Base-by-base conservation (phyloP, 2,888 invertebrate species). In the Hypomecis atomaria region DNA sequence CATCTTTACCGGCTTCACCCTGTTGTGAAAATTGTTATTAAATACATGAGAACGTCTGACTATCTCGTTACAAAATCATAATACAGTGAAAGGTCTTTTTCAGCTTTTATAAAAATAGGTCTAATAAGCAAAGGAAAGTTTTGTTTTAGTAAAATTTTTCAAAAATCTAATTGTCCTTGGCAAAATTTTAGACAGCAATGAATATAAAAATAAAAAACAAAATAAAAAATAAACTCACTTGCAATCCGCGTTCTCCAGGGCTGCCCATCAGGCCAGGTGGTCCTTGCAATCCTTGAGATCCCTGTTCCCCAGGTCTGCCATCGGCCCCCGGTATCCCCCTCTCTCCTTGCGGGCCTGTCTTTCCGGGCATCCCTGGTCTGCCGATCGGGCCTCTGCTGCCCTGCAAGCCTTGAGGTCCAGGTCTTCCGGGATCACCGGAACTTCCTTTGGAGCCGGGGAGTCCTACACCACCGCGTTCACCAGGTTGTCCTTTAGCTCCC, bases 221-320 rank as follows among this genome's bases (percentile, higher is more conserved):
- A 23, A 23, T 3, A 23, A 2, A 23, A 23, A 23, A 40, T n/a
- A n/a, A 40, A 53, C 86, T 87, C 89, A 96, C 96, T 72, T 94
- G 93, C 73, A 95, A 89, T 71, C 97, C 97, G 82, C 96, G 94
- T 77, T 96, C 96, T 67, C 97, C 97, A n/a, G 95, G 94, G 23
- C 94, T 92, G 53, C 97, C 97, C 76, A 96, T 93, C 3, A 95
- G 94, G 52, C 97, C 97, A 50, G 96, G 96, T 13, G 96, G 89
- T 40, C 98, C 98, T 88, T 96, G 96, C 23, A 96, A 88, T 11
- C 98, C 98, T 81, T 95, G 95, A 10, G 94, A 91, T 48, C 98
- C 98, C 76, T 95, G 95, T 78, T 97, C 97, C 34, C 98, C 98
- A 10, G 96, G 94, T 80, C 96, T 96, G 6, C 98, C 98, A 86